phyloP scores from a whole-genome alignment of 1,140 invertebrate genomes.

The Hycleus cichorii region DNA sequence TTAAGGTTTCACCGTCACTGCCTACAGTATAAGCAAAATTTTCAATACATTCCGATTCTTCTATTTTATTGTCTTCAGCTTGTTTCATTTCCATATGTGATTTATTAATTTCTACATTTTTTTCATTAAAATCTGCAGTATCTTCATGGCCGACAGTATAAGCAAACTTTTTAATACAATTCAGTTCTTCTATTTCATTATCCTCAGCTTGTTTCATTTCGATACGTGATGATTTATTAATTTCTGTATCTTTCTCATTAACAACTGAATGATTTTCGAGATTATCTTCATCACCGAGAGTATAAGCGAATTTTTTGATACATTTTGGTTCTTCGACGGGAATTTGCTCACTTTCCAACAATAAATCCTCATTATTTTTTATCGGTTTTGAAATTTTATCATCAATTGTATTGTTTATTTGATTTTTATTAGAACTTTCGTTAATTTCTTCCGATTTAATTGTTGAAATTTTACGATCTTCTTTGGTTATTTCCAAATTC shows the following conservation, averaged over 20 bases:
- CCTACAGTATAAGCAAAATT: background rate
- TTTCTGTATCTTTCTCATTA: background rate
- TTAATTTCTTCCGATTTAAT: no score
- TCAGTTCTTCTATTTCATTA: no score
- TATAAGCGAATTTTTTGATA: conserved; percentile 24
- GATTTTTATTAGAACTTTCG: no score
- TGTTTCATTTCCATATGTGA: background rate
- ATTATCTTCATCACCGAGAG: conserved; percentile 8
- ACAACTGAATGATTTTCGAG: background rate
- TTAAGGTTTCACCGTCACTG: conserved; percentile 26
- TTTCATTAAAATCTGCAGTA: background rate
- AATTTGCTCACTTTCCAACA: background rate
- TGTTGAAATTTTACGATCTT: no score
- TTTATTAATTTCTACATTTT: background rate
- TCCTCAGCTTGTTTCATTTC: no score
- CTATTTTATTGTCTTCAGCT: background rate
- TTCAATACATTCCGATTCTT: conserved; percentile 1
- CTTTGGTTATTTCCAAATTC: no score
- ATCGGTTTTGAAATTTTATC: background rate
- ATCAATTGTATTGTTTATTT: no score
- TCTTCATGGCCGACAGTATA: background rate
- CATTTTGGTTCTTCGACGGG: conserved; percentile 18
- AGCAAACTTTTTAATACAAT: no score
- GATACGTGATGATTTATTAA: no score
- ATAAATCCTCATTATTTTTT: background rate